Evolutionary conservation across 1,140 invertebrate genomes (phyloP).

Genomic region (Halesus radiatus): DNA sequence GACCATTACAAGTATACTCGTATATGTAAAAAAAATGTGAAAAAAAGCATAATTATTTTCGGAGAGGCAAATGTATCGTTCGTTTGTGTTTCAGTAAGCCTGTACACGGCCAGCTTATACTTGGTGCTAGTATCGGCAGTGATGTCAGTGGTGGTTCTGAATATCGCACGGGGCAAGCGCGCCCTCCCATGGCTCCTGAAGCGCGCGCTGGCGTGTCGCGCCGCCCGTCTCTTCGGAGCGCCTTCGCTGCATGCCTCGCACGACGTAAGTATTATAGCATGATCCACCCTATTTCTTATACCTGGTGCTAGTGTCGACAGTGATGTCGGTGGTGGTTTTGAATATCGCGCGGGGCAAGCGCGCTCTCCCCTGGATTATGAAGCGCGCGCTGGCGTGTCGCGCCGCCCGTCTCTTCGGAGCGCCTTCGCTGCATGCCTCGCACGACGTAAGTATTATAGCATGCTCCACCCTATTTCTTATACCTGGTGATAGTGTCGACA

Average conservation of each 20-base stretch:
- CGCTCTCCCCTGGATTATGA: constrained; percentile 43
- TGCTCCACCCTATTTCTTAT: too few relatives aligned
- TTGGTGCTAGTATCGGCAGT: constrained; percentile 74
- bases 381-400: constrained; percentile 43
- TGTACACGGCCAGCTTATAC: constrained; percentile 73
- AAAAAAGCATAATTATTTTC: too few relatives aligned
- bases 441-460: constrained; percentile 36
- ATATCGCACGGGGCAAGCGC: constrained; percentile 64
- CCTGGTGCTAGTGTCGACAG: constrained; percentile 73
- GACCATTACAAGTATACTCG: too few relatives aligned
- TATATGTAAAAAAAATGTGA: too few relatives aligned
- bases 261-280: constrained; percentile 32
- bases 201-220: constrained; percentile 42
- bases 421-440: not conserved
- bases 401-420: constrained; percentile 11
- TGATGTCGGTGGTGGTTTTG: constrained; percentile 76
- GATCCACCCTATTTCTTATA: too few relatives aligned
- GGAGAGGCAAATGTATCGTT: not conserved
- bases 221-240: constrained; percentile 7
- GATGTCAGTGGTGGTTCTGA: constrained; percentile 75
- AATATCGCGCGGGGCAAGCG: constrained; percentile 66
- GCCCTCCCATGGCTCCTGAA: constrained; percentile 43
- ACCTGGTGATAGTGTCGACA: constrained; percentile 73
- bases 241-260: constrained; percentile 2
- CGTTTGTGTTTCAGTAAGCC: constrained; percentile 64